Percentiles rank a stretch among this genome's conserved stretches.
These are phyloP conservation scores for Actenoides hombroni DNA, from an alignment of 2,113 vertebrate species.

Conservation along the genomic window DNA sequence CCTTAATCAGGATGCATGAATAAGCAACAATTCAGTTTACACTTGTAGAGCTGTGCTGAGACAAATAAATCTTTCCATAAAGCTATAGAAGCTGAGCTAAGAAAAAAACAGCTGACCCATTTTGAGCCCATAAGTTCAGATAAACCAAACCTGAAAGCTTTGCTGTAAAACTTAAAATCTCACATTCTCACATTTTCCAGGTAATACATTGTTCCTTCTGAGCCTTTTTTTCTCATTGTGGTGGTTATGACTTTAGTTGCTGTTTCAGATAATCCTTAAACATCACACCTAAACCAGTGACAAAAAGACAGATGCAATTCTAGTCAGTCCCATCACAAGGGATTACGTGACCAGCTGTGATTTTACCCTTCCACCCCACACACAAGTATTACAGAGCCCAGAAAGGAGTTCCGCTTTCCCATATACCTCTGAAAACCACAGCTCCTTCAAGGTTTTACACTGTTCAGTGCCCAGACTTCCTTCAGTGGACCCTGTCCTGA, in stretches of 20 bases:
- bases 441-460: neutral
- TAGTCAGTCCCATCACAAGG: neutral
- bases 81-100: neutral
- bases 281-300: neutral
- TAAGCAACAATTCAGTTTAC: slow-evolving; percentile 22
- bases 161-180: neutral
- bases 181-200: neutral
- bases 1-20: slow-evolving; percentile 45
- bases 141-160: neutral
- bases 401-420: neutral
- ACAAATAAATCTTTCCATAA: slow-evolving; percentile 40
- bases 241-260: neutral
- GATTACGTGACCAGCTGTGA: neutral
- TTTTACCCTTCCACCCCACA: neutral
- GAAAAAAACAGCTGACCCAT: neutral
- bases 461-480: neutral
- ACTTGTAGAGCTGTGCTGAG: neutral
- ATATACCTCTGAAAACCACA: neutral
- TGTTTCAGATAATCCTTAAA: neutral
- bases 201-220: neutral
- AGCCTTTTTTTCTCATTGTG: neutral
- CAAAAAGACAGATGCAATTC: neutral
- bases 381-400: neutral
- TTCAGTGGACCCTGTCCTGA: neutral
- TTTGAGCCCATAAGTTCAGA: neutral